These are phyloP conservation scores for Unio pictorum DNA, from an alignment of 2,888 invertebrate genomes.

Conservation along the genomic window DNA sequence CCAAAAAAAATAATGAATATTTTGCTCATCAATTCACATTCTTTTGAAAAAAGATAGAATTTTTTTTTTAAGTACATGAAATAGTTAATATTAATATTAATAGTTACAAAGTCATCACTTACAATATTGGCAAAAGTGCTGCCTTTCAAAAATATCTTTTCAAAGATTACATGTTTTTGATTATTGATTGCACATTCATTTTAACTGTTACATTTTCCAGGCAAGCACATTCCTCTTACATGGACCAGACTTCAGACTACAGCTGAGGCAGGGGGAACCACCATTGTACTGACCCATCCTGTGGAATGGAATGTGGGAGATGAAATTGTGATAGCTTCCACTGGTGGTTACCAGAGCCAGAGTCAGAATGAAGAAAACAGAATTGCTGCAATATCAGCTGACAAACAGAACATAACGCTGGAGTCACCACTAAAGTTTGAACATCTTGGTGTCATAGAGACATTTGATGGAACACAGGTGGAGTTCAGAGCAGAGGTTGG, in stretches of 20 bases:
- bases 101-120: no score
- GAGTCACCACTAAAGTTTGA: slow-evolving; percentile 40
- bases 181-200: no score
- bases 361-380: slow-evolving; percentile 58
- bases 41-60: no score
- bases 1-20: no score
- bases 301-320: slow-evolving; percentile 52
- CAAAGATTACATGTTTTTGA: no score
- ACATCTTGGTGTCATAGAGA: slow-evolving; percentile 55
- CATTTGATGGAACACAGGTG: slow-evolving; percentile 44
- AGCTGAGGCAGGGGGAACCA: slow-evolving; percentile 18
- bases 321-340: slow-evolving; percentile 66
- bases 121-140: no score
- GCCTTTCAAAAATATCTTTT: no score
- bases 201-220: slow-evolving; percentile 10
- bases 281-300: slow-evolving; percentile 22
- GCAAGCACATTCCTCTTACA: slow-evolving; percentile 28
- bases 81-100: no score
- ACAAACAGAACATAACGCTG: slow-evolving; percentile 58
- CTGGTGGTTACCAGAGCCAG: slow-evolving; percentile 60
- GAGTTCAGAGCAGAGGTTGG: slow-evolving; percentile 66
- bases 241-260: slow-evolving; percentile 39
- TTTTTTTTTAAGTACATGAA: no score
- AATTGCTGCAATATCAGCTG: slow-evolving; percentile 50
- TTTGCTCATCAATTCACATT: no score